Percentiles rank a stretch among this genome's conserved stretches.
Evolutionary conservation across 1,140 invertebrate species (phyloP).

Genomic region (Venturia canescens): DNA sequence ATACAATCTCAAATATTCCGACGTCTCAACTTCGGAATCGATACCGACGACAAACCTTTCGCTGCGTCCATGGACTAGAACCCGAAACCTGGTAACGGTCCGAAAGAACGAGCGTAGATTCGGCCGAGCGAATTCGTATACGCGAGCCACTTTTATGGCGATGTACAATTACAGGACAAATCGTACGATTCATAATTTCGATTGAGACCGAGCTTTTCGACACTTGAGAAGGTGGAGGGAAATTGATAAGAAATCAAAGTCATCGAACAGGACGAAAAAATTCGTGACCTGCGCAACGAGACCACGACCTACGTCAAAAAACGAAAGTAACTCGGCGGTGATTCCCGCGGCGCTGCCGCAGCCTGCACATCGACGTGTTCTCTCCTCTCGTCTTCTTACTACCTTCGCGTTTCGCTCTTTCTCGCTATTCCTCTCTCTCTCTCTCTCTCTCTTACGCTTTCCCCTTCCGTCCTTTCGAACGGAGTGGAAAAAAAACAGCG

Average conservation of each 20-base stretch:
- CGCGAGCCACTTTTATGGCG: no score
- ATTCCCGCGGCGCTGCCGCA: conserved; percentile 28
- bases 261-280: conserved; percentile 34
- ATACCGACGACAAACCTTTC: neutral
- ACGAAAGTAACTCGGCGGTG: conserved; percentile 40
- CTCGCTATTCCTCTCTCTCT: conserved; percentile 41
- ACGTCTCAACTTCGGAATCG: no score
- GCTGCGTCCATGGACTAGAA: neutral
- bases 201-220: neutral
- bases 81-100: neutral
- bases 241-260: conserved; percentile 9
- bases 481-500: no score
- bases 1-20: no score
- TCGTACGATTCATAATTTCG: neutral
- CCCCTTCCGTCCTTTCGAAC: neutral
- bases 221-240: neutral
- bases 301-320: conserved; percentile 45
- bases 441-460: conserved; percentile 39
- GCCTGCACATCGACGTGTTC: conserved; percentile 25
- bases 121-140: neutral
- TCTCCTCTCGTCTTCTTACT: conserved; percentile 26
- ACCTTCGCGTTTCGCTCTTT: conserved; percentile 31
- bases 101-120: neutral
- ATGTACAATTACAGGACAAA: neutral
- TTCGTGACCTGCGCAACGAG: conserved; percentile 41